phyloP scores from a whole-genome alignment of 2,888 invertebrate genomes.

The Heliconius ethilla region DNA sequence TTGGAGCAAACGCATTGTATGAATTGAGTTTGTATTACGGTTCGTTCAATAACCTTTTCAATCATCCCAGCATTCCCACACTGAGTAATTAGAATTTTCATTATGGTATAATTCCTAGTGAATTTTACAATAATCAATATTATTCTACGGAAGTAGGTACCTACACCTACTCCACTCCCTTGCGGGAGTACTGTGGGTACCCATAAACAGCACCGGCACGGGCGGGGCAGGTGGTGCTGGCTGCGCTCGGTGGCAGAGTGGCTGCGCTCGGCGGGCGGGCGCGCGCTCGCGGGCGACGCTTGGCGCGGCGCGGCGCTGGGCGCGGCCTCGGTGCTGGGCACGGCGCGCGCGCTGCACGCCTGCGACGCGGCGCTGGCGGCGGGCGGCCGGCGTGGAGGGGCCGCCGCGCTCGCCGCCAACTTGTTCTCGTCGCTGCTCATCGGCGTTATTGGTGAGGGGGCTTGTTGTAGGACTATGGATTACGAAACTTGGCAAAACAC shows the following conservation, averaged over 20 bases:
- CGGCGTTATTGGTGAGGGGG: constrained; percentile 65
- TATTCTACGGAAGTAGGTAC: too few species aligned
- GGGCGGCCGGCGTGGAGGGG: constrained; percentile 68
- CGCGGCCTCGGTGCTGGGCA: constrained; percentile 71
- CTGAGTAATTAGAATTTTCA: too few species aligned
- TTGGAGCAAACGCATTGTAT: not conserved
- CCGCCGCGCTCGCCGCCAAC: constrained; percentile 71
- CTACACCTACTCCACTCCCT: too few species aligned
- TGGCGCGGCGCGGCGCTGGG: constrained; percentile 71
- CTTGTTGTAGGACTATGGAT: too few species aligned
- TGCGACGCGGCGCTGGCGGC: constrained; percentile 75
- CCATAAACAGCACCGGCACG: too few species aligned
- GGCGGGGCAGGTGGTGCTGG: constrained; percentile 68
- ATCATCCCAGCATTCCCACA: too few species aligned
- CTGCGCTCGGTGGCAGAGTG: constrained; percentile 68
- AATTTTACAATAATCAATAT: too few species aligned
- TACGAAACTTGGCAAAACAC: too few species aligned
- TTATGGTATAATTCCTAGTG: too few species aligned
- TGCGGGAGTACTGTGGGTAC: too few species aligned
- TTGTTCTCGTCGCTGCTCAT: constrained; percentile 75
- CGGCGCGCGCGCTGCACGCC: constrained; percentile 76
- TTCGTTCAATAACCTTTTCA: too few species aligned
- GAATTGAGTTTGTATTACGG: not conserved
- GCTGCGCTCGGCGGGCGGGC: constrained; percentile 70
- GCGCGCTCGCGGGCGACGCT: constrained; percentile 70